phyloP scores from a whole-genome alignment of 2,797 vertebrate genomes.

The Anas capensis region DNA sequence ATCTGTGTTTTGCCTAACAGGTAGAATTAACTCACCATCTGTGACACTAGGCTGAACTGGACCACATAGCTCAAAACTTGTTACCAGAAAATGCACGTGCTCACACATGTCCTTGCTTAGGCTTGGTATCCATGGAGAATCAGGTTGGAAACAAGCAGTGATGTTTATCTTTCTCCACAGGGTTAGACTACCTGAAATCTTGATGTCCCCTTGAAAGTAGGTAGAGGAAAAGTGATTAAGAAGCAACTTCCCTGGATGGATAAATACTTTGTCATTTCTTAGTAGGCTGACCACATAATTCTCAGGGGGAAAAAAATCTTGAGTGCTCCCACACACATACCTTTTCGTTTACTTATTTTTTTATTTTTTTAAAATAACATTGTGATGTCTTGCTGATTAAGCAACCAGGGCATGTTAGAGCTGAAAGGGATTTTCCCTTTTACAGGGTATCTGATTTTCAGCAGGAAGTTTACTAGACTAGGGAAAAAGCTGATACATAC shows the following conservation, averaged over 20 bases:
- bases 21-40: background rate
- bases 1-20: background rate
- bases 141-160: background rate
- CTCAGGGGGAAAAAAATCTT: background rate
- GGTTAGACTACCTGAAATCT: background rate
- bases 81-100: background rate
- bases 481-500: background rate
- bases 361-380: too few species aligned
- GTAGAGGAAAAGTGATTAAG: background rate
- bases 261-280: background rate
- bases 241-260: background rate
- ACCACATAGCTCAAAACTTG: background rate
- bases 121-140: background rate
- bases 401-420: background rate
- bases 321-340: background rate
- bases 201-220: background rate
- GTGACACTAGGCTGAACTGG: background rate
- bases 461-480: background rate
- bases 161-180: background rate
- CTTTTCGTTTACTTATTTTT: too few species aligned
- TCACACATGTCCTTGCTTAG: background rate
- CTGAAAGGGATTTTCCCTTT: background rate
- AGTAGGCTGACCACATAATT: background rate
- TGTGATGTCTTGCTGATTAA: background rate
- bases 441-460: background rate